Evolutionary conservation across 2,113 vertebrate genomes (phyloP), one percentile per base, ranked within the genome.

Genomic region (Pyxicephalus adspersus): DNA sequence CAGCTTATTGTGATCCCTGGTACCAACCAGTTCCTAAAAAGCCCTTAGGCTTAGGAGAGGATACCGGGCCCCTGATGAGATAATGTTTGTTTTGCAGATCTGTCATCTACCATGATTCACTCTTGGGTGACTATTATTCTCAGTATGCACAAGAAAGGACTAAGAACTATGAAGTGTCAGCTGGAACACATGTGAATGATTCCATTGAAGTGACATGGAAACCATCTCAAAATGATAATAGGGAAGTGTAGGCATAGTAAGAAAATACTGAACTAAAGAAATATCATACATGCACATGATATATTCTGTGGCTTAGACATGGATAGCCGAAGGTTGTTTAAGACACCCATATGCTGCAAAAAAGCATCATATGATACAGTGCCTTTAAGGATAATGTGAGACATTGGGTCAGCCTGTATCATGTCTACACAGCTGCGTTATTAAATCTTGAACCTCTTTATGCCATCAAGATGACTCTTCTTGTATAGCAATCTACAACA

Each of bases 81-180:
- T 74, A 58, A 74, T 74, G 71, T 34, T 73, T 73, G 28, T 60
- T 74, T 28, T 60, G 54, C 16, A 18, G 71, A 74, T 74, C 71
- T 74, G 71, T 74, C 71, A 74, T 74, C 71, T 60, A 31, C 28
- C 58, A 34, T 74, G 71, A 74, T 20, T 74, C 71, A 74, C 29
- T 60, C 2, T 55, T 57, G 3, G 57, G 2, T 55, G 67, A 22
- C 50, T 8, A 54, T 17, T 29, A 34, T 50, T 6, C 17, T 23
- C 13, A 73, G 55, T 73, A 28, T 38, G 20, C 54, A 54, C 26
- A 70, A 18, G 31, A 25, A n/a, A 3, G 25, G 6, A 54, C 29
- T 17, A 28, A 57, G 26, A 20, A 58, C 26, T 58, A n/a, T 31
- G 31, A 58, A 5, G 52, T 13, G 71, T 58, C 11, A 34, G 71